A percentile compares a stretch with the other conserved stretches of the same genome.
Evolutionary conservation across 2,113 vertebrate genomes (phyloP).

Genomic region (Aldabrachelys gigantea): DNA sequence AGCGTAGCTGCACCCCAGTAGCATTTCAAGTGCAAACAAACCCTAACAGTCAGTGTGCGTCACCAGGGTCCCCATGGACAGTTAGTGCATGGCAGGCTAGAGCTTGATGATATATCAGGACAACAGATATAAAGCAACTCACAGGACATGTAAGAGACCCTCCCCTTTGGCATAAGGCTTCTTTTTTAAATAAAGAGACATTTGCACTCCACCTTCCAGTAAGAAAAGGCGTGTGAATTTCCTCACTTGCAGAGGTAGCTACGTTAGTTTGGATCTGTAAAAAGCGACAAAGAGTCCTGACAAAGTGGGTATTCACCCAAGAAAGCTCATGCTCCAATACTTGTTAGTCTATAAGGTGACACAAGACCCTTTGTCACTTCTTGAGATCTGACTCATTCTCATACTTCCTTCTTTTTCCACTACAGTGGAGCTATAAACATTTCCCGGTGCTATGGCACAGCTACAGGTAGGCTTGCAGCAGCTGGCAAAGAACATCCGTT

Average conservation of each 20-base stretch:
- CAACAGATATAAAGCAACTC: neutral
- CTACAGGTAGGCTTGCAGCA: neutral
- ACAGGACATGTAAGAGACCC: neutral
- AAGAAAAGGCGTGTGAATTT: neutral
- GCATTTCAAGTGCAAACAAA: neutral
- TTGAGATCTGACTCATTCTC: neutral
- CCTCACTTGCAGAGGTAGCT: neutral
- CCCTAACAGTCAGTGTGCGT: too few species aligned
- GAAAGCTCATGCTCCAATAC: too few species aligned
- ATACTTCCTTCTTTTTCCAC: neutral
- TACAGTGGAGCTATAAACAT: neutral
- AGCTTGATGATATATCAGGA: neutral
- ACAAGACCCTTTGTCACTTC: too few species aligned
- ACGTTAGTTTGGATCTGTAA: too few species aligned
- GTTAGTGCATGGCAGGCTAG: neutral
- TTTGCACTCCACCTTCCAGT: neutral
- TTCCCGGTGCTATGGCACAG: neutral
- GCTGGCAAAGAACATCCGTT: neutral
- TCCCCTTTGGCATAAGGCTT: neutral
- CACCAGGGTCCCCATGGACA: neutral
- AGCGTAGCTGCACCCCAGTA: neutral
- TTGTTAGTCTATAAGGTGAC: too few species aligned
- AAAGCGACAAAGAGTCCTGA: too few species aligned
- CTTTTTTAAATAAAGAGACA: neutral
- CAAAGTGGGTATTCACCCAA: too few species aligned